A percentile compares a stretch with the other conserved stretches of the same genome.
These are phyloP conservation scores for Polydrusus cervinus DNA, from an alignment of 2,888 invertebrate genomes.

Conservation along the genomic window DNA sequence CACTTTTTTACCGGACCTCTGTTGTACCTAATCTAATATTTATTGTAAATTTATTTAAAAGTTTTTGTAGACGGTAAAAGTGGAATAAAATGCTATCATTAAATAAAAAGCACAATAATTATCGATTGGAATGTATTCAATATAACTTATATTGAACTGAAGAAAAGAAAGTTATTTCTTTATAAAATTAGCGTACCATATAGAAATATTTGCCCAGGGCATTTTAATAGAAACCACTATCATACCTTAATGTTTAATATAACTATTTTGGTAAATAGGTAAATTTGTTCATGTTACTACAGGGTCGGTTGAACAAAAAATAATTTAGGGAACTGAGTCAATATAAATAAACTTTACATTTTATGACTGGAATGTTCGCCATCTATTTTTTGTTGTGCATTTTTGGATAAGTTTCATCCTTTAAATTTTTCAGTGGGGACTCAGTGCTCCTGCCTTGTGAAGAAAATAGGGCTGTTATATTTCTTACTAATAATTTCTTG, in stretches of 20 bases:
- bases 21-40: not conserved
- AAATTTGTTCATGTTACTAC: not conserved
- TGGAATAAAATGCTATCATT: conserved; percentile 35
- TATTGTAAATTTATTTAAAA: conserved; percentile 27
- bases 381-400: no score
- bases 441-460: no score
- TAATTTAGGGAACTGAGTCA: no score
- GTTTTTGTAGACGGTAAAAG: conserved; percentile 42
- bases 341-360: no score
- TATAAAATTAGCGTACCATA: conserved; percentile 29
- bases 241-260: conserved; percentile 29
- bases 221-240: conserved; percentile 37
- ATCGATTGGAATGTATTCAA: conserved; percentile 47
- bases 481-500: no score
- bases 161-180: conserved; percentile 50
- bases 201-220: conserved; percentile 38
- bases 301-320: no score
- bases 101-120: conserved; percentile 44
- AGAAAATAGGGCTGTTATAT: no score
- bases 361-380: no score
- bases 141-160: conserved; percentile 36
- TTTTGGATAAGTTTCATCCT: no score
- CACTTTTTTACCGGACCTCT: no score
- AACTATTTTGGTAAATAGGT: not conserved
- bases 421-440: no score